These are phyloP conservation scores for Centropyge bicolor DNA, from an alignment of 2,797 vertebrate species.

Conservation along the genomic window DNA sequence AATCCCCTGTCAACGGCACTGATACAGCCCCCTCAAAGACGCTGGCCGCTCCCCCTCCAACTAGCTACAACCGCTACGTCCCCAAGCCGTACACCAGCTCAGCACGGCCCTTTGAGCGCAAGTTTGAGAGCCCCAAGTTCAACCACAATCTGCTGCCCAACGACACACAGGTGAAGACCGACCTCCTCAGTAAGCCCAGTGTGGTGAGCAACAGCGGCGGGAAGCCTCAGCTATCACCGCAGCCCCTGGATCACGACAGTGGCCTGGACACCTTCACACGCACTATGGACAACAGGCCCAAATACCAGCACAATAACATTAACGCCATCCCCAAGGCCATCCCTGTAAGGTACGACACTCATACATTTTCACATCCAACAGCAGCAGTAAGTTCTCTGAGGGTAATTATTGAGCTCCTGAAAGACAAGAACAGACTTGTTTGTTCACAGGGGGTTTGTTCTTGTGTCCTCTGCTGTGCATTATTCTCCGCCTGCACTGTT, in stretches of 20 bases:
- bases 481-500: slow-evolving; percentile 24
- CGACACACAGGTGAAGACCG: slow-evolving; percentile 87
- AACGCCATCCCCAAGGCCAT: slow-evolving; percentile 94
- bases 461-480: slow-evolving; percentile 32
- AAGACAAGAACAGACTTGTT: slow-evolving; percentile 25
- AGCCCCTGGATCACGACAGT: slow-evolving; percentile 91
- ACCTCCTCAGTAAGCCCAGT: slow-evolving; percentile 78
- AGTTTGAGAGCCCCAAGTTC: slow-evolving; percentile 99
- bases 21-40: slow-evolving; percentile 86
- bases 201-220: slow-evolving; percentile 68
- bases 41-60: slow-evolving; percentile 73
- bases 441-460: slow-evolving; percentile 26
- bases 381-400: slow-evolving; percentile 8
- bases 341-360: slow-evolving; percentile 91
- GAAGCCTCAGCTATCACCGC: slow-evolving; percentile 90
- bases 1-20: slow-evolving; percentile 89
- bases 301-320: slow-evolving; percentile 96
- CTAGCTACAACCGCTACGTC: slow-evolving; percentile 90
- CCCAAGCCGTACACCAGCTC: slow-evolving; percentile 91
- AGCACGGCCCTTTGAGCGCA: slow-evolving; percentile 94
- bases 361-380: background rate
- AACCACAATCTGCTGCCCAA: slow-evolving; percentile 98
- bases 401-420: slow-evolving; percentile 32
- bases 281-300: slow-evolving; percentile 92
- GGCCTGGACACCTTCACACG: slow-evolving; percentile 93